Percentiles rank a stretch among this genome's conserved stretches.
phyloP scores from a whole-genome alignment of 2,113 vertebrate genomes.

The Murina feae region DNA sequence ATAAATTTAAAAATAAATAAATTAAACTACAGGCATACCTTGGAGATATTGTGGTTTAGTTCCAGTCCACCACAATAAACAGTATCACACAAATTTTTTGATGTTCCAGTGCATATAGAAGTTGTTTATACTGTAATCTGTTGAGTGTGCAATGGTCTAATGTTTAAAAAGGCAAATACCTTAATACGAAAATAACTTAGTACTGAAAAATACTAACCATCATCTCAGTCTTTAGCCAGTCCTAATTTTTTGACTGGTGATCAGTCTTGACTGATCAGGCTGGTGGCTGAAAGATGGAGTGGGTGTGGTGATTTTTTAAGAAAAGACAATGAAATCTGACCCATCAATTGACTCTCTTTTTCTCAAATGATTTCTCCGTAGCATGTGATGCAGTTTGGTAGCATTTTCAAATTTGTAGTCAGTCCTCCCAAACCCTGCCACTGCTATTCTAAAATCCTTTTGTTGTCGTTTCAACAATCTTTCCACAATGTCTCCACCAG shows the following conservation, averaged over 20 bases:
- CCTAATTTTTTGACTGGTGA: neutral
- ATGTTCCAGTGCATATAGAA: neutral
- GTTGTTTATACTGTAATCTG: neutral
- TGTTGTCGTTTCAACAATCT: neutral
- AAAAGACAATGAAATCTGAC: neutral
- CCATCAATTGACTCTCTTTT: neutral
- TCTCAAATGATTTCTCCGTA: neutral
- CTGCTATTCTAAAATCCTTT: neutral
- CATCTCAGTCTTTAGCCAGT: neutral
- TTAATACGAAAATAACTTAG: neutral
- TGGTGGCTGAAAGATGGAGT: neutral
- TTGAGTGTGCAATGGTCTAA: neutral
- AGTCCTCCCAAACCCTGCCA: neutral
- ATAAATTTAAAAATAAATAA: no score
- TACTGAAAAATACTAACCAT: neutral
- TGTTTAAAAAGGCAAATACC: neutral
- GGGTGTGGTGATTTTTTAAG: neutral
- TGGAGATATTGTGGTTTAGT: neutral
- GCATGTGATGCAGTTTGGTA: neutral
- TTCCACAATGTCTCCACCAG: neutral
- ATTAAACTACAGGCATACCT: neutral
- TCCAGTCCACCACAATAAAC: neutral
- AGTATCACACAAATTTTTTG: neutral
- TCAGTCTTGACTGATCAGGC: neutral
- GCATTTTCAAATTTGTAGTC: neutral